These are phyloP conservation scores for Nezara viridula DNA, from an alignment of 2,888 invertebrate genomes.

Conservation along the genomic window DNA sequence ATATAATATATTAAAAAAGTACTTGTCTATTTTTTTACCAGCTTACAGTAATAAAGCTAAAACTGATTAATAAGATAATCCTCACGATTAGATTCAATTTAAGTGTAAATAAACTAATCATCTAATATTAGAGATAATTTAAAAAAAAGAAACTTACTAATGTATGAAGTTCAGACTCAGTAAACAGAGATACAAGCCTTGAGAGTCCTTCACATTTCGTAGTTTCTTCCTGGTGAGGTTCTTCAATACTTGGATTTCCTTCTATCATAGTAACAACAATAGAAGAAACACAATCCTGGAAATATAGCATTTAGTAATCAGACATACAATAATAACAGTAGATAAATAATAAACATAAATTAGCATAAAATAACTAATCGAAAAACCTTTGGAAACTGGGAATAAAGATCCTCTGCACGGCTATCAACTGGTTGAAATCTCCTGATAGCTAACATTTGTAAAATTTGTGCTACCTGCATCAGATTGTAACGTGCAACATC, in stretches of 20 bases:
- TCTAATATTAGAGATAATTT: neutral
- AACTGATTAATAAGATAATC: too few relatives aligned
- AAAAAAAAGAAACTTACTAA: conserved; percentile 71
- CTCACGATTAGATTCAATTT: neutral
- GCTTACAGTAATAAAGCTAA: neutral
- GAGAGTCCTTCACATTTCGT: conserved; percentile 74
- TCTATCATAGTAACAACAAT: conserved; percentile 81
- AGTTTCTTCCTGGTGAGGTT: conserved; percentile 70
- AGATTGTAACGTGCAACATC: conserved; percentile 91
- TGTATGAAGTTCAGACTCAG: conserved; percentile 76
- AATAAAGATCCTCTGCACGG: conserved; percentile 82
- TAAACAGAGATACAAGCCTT: conserved; percentile 78
- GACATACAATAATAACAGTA: neutral
- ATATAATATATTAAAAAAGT: too few relatives aligned
- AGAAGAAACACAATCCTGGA: conserved; percentile 79
- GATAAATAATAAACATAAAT: too few relatives aligned
- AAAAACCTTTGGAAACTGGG: conserved; percentile 79
- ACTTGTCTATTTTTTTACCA: too few relatives aligned
- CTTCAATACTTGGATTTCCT: conserved; percentile 69
- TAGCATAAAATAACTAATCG: neutral
- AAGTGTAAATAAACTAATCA: neutral
- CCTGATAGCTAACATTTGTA: conserved; percentile 90
- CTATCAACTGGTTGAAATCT: conserved; percentile 85
- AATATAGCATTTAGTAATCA: conserved; percentile 54
- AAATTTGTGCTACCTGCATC: conserved; percentile 91